Conservation (phyloP, 2,888 invertebrate species). For the Dione vanillae region DNA sequence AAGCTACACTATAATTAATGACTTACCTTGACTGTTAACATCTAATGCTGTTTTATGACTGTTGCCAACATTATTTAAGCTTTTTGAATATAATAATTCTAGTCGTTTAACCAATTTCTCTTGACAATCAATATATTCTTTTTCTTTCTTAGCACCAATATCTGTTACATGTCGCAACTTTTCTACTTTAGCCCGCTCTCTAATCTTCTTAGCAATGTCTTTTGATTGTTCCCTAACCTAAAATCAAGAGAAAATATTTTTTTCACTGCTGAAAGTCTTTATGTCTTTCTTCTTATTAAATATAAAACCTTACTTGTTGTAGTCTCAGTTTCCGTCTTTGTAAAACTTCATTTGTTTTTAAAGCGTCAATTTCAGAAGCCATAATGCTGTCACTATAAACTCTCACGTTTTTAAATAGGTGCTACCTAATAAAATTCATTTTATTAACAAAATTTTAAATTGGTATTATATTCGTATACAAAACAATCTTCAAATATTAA, state of each 20-base stretch:
- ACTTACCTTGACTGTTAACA: constrained; percentile 55
- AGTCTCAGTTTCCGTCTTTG: constrained; percentile 76
- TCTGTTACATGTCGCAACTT: constrained; percentile 65
- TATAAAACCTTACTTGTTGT: constrained; percentile 68
- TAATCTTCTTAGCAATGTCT: constrained; percentile 77
- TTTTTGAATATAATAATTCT: constrained; percentile 66
- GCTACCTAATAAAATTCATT: constrained; percentile 9
- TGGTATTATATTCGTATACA: constrained; percentile 3
- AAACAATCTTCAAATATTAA: constrained; percentile 28
- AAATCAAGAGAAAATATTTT: constrained; percentile 49
- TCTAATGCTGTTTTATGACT: constrained; percentile 68
- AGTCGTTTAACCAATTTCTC: constrained; percentile 70
- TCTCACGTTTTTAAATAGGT: neutral
- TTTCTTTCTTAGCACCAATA: constrained; percentile 67
- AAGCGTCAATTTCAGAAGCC: constrained; percentile 70
- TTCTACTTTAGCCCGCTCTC: constrained; percentile 75
- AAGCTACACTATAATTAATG: neutral
- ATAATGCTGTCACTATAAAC: constrained; percentile 57
- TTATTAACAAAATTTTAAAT: neutral
- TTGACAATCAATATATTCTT: constrained; percentile 69
- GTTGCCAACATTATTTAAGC: constrained; percentile 67
- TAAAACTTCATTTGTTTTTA: constrained; percentile 80
- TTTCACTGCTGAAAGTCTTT: constrained; percentile 4
- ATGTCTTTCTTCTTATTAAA: constrained; percentile 33
- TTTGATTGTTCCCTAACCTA: constrained; percentile 83